Evolutionary conservation across 30 jellyfish, hydroid and myxozoan genomes (phyloP), one percentile per base, ranked within the genome.

Genomic region (Morbakka virulenta): DNA sequence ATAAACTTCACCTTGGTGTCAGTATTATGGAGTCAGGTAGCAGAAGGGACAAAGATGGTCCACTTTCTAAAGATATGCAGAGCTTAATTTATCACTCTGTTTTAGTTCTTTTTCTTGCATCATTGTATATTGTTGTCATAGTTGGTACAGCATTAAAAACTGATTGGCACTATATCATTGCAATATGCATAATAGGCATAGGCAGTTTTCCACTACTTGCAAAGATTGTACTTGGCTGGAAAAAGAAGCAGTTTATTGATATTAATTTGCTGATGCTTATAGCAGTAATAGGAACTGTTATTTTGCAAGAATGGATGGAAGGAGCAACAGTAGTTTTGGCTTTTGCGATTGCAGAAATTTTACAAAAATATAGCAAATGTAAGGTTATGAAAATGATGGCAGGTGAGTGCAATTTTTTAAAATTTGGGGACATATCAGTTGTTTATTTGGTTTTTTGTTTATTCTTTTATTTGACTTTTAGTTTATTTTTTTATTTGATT

Each of bases 261-360:
- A 82, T 87, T 31, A 87, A 87, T 61, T 63, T 87, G 75, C 67
- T 87, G 72, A 87, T 87, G 96, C 34, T 87, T 74, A 65, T 87
- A 20, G 94, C 96, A n/a, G 96, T 79, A 2, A 74, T 49, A n/a
- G 96, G 96, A 36, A 87, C 96, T 17, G 52, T 87, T 28, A 89
- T 82, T 2, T 63, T 87, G 70, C 79, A 61, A 21, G 89, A 87
- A 63, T 87, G 93, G 89, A 20, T 87, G 20, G 96, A 87, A 51
- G 93, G 94, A 9, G 84, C 86, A 3, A 79, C 88, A 12, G 83
- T 87, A 64, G 84, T 87, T 47, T 87, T 76, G 47, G 94, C 80
- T 28, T 87, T 87, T 51, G 85, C 94, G n/a, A 69, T 87, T 78
- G 96, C 96, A 3, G 96, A 87, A 68, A 69, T 69, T 41, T 63